Base-by-base conservation (phyloP, 2,797 vertebrate genomes). In the Poecilia gillii region DNA sequence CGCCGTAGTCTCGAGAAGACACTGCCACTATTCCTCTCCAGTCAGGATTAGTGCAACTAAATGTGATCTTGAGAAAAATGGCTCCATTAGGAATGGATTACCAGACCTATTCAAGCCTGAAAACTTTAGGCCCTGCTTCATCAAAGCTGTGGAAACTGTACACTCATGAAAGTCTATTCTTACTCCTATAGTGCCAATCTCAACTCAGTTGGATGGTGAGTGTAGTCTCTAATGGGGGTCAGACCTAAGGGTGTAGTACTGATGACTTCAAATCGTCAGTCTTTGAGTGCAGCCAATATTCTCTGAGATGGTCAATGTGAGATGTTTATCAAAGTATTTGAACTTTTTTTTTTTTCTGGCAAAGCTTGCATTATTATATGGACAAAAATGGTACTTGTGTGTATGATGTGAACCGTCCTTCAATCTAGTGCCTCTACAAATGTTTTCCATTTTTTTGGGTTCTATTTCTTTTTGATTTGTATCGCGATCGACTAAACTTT, bases 41-140 rank as follows among this genome's bases (percentile, higher is more conserved):
- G 20, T 68, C 64, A 68, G 64, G 9, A 68, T 68, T 68, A 41
- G 36, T 68, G 20, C 16, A 39, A 25, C 36, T 23, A 68, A 39
- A 68, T 68, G 36, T 68, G 33, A 23, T 41, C 64, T 68, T 68
- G 33, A 68, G 64, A 68, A 68, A 41, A 68, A 68, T 68, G 64
- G 9, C 64, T 2, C 36, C 20, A 25, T 68, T 68, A 23, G 36
- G 36, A 68, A 41, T 68, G 64, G 64, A 68, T 68, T 68, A 39
- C 64, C 64, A 66, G 64, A 66, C 64, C 64, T 39, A 66, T 39
- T 66, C 33, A 66, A 66, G 33, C 36, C 36, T 41, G 33, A 66
- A 66, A 33, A 66, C 33, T 39, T 66, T 39, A 39, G 33, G 36
- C 7, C 64, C 18, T 23, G 20, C 64, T 66, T 39, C 36, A 25